Conservation (phyloP, 92 coral and sea anemone species). For the Ricordea florida region DNA sequence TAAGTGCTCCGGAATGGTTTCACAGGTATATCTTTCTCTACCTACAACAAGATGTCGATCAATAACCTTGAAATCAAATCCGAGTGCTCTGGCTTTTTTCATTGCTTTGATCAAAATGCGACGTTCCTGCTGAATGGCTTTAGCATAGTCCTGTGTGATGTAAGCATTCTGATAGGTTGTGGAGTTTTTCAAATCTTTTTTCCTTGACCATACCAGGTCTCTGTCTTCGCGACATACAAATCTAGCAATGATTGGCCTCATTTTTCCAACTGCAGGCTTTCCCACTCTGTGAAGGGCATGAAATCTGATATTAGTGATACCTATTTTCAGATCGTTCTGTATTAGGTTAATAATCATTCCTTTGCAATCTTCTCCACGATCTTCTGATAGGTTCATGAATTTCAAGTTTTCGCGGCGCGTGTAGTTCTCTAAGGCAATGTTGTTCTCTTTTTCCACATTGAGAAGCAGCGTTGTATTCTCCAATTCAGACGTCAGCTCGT, state of each 20-base stretch:
- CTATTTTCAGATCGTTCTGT: too few species aligned
- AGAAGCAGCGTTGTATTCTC: too few species aligned
- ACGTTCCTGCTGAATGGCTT: slow-evolving; percentile 9
- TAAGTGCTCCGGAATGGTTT: not conserved
- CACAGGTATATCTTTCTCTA: not conserved
- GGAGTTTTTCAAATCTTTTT: not conserved
- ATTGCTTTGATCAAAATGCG: not conserved
- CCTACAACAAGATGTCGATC: not conserved
- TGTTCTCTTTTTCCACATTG: too few species aligned
- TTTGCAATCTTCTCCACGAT: too few species aligned
- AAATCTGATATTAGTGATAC: too few species aligned
- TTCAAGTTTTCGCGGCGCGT: too few species aligned
- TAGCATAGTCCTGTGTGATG: not conserved
- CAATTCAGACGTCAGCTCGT: too few species aligned
- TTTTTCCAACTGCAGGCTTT: not conserved
- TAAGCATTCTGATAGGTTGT: not conserved
- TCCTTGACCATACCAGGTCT: not conserved
- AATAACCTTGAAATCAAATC: too few species aligned
- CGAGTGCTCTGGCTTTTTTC: too few species aligned
- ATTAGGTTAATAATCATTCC: too few species aligned
- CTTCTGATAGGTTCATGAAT: too few species aligned
- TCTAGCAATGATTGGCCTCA: slow-evolving; percentile 4
- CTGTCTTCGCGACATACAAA: not conserved
- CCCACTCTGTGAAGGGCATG: slow-evolving; percentile 8
- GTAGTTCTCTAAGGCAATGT: too few species aligned